Evolutionary conservation across 2,113 vertebrate genomes (phyloP).

Genomic region (Hemicordylus capensis): DNA sequence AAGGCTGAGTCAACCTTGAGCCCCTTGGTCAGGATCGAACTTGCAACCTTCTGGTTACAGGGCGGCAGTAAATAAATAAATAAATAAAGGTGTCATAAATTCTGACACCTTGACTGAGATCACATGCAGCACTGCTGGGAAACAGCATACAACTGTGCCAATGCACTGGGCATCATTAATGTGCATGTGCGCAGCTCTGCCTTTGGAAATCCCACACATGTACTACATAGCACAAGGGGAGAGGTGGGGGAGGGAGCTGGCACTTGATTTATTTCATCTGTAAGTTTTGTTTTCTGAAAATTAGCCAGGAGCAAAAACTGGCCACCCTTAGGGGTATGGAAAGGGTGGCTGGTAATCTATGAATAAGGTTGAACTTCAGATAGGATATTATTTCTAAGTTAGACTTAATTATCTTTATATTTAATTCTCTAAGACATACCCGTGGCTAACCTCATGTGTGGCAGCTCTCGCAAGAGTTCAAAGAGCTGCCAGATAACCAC

Average conservation of each 20-base stretch:
- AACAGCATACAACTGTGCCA: neutral
- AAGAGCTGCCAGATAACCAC: too few relatives aligned
- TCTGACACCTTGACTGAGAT: too few relatives aligned
- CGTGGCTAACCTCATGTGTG: too few relatives aligned
- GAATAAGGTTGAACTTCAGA: neutral
- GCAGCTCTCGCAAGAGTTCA: too few relatives aligned
- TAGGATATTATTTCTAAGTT: conserved; percentile 12
- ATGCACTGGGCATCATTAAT: neutral
- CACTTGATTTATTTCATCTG: neutral
- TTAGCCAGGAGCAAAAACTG: neutral
- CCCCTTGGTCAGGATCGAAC: too few relatives aligned
- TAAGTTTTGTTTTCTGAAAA: neutral
- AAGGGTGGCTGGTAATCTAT: neutral
- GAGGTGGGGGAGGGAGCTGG: neutral
- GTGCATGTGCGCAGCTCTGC: neutral
- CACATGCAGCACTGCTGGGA: neutral
- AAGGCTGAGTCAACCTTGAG: too few relatives aligned
- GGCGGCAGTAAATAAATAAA: too few relatives aligned
- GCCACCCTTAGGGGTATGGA: too few relatives aligned
- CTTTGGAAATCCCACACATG: neutral
- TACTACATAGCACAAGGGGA: neutral
- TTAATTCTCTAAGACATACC: too few relatives aligned
- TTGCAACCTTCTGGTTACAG: too few relatives aligned
- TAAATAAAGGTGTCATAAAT: too few relatives aligned
- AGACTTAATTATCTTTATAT: neutral